Base-by-base conservation (phyloP, 1,140 invertebrate species). In the Pristionchus pacificus region DNA sequence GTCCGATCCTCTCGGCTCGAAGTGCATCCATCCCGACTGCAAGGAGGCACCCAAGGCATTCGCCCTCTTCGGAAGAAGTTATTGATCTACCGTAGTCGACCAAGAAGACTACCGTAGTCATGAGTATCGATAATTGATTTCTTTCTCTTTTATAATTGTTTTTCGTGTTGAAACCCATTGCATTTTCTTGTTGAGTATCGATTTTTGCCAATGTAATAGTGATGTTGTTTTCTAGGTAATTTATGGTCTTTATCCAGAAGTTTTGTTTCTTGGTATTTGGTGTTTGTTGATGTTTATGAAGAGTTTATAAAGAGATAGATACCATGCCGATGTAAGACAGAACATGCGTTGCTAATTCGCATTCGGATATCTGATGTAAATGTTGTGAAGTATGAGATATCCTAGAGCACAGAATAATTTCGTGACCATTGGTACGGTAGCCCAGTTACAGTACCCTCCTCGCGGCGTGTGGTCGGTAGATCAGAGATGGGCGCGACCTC, bases 21-120 rank as follows among this genome's bases (percentile, higher is more conserved):
- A 90, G 77, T 98, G 96, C 84, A 91, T 98, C 73, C 88, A 93
- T 85, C 92, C 93, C n/a, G 85, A 85, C 63, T 98, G 96, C 85
- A 88, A 84, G 27, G 88, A 88, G 32, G 91, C 90, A 79, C 90
- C 93, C 1, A 88, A 91, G 80, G 91, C 87, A 85, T 97, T 92
- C 84, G 93, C 92, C 25, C 85, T 98, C 14, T 99, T 99, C 86
- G 96, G 96, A 60, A 87, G 95, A 77, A 97, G 94, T 86, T 98
- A 98, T 85, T 83, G 63, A 81, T 29, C n/a, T n/a, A n/a, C n/a
- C n/a, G n/a, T n/a, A n/a, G n/a, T n/a, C n/a, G n/a, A n/a, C n/a
- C n/a, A n/a, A n/a, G n/a, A n/a, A n/a, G n/a, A n/a, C n/a, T n/a
- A n/a, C n/a, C n/a, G n/a, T n/a, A n/a, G n/a, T n/a, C n/a, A 49